Conservation (phyloP, 2,888 invertebrate genomes). For the Pharmacophagus antenor region DNA sequence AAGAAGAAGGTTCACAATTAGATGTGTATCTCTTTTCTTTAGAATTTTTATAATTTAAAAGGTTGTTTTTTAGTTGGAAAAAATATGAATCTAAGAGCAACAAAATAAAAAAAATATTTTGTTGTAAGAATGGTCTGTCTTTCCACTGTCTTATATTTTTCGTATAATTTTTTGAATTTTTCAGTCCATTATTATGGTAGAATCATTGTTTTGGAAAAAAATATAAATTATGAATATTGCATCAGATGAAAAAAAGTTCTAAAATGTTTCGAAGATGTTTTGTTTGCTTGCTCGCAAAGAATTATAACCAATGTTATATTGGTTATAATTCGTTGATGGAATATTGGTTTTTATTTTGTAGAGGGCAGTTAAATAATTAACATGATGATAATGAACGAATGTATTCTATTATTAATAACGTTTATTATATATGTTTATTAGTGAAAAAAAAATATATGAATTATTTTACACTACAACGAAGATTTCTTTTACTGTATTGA, state of each 20-base stretch:
- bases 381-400: neutral
- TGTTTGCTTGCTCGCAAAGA: neutral
- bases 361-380: neutral
- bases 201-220: too few relatives aligned
- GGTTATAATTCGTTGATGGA: neutral
- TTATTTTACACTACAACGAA: neutral
- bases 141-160: neutral
- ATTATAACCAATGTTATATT: too few relatives aligned
- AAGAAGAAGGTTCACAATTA: too few relatives aligned
- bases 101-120: too few relatives aligned
- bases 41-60: too few relatives aligned
- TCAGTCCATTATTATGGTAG: too few relatives aligned
- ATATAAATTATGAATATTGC: neutral
- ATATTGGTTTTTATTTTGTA: neutral
- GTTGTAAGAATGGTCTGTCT: neutral
- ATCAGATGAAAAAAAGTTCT: neutral
- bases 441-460: neutral
- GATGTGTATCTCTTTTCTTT: too few relatives aligned
- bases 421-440: neutral
- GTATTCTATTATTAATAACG: neutral
- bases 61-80: too few relatives aligned
- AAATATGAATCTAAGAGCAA: too few relatives aligned
- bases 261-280: too few relatives aligned
- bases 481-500: neutral
- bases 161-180: neutral